Percentiles rank a stretch among this genome's conserved stretches.
Conservation (phyloP, 2,888 invertebrate species). For the Drosophila emarginata region DNA sequence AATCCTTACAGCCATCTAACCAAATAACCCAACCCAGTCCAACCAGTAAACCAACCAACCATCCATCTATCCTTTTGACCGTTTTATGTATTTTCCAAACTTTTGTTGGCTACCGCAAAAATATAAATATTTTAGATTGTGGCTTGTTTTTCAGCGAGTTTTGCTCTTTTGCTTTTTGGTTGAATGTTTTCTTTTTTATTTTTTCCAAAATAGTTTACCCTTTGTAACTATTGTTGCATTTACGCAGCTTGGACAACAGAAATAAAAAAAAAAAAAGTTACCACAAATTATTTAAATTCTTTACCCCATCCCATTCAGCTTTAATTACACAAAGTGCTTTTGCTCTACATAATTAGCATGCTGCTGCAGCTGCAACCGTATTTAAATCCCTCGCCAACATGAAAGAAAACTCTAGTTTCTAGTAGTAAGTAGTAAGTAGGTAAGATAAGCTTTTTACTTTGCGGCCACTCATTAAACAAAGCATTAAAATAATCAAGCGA, state of each 20-base stretch:
- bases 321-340: constrained; percentile 69
- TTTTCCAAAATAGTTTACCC: constrained; percentile 44
- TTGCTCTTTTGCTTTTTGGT: constrained; percentile 37
- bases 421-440: not conserved
- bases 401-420: constrained; percentile 14
- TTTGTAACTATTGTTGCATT: constrained; percentile 35
- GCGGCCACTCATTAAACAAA: constrained; percentile 37
- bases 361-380: constrained; percentile 40
- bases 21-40: constrained; percentile 43
- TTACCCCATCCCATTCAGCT: constrained; percentile 39
- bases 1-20: not conserved
- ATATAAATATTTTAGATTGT: constrained; percentile 74
- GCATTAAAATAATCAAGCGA: constrained; percentile 44
- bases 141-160: constrained; percentile 49
- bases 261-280: constrained; percentile 26
- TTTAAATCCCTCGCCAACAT: constrained; percentile 30
- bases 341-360: constrained; percentile 57
- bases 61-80: constrained; percentile 24
- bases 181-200: constrained; percentile 35
- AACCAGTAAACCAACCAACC: constrained; percentile 32
- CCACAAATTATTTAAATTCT: constrained; percentile 60
- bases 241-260: not conserved
- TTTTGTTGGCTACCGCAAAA: constrained; percentile 54
- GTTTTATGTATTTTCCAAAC: constrained; percentile 23
- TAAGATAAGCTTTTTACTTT: constrained; percentile 13